A percentile compares a stretch with the other conserved stretches of the same genome.
These are phyloP conservation scores for Rhynchonycteris naso DNA, from an alignment of 2,797 vertebrate species.

Conservation along the genomic window DNA sequence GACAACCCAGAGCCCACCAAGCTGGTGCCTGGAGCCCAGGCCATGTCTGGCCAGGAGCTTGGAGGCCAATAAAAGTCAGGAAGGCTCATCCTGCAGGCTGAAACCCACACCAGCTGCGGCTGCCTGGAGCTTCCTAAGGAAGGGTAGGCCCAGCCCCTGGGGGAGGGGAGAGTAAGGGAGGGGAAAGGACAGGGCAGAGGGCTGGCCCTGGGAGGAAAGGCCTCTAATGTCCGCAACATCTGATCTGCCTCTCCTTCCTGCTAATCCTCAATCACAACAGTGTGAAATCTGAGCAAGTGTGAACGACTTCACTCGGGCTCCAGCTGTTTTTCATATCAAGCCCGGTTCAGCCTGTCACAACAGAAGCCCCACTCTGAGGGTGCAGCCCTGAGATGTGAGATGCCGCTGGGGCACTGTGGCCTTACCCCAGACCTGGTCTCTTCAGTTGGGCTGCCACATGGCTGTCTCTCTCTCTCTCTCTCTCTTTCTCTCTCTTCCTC, in stretches of 20 bases:
- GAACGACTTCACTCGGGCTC: constrained; percentile 36
- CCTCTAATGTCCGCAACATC: constrained; percentile 25
- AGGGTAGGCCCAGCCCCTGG: constrained; percentile 50
- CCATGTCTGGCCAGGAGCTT: background rate
- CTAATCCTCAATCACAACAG: constrained; percentile 73
- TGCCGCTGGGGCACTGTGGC: rapidly evolving
- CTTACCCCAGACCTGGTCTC: background rate
- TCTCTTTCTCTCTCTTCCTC: rapidly evolving
- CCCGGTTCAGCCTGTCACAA: background rate
- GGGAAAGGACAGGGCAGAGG: background rate
- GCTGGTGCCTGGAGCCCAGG: background rate
- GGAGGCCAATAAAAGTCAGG: constrained; percentile 53
- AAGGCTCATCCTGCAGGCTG: constrained; percentile 50
- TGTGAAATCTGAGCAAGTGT: constrained; percentile 73
- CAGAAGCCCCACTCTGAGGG: background rate
- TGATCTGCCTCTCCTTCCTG: constrained; percentile 63
- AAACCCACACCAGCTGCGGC: background rate
- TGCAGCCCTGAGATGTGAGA: too few species aligned
- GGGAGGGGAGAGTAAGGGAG: background rate
- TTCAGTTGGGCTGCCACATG: background rate
- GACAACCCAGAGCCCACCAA: background rate
- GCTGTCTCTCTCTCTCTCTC: rapidly evolving
- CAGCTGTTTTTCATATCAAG: constrained; percentile 73
- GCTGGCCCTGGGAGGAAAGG: background rate
- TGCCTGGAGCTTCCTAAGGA: constrained; percentile 65